Evolutionary conservation across 2,888 invertebrate species (phyloP).

Genomic region (Thera britannica): DNA sequence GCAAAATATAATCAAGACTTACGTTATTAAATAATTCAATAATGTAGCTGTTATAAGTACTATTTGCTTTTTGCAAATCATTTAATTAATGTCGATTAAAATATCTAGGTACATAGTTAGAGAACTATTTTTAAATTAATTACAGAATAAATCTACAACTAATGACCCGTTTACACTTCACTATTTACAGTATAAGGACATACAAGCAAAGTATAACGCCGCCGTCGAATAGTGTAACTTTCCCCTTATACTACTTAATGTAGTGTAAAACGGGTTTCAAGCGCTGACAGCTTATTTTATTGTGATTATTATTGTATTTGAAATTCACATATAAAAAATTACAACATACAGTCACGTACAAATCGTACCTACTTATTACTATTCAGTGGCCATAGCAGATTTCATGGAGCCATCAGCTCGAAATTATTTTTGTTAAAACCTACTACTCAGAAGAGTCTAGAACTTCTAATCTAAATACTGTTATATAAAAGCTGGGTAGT

Average conservation of each 20-base stretch:
- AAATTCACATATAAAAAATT: not conserved
- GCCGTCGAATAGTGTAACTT: too few relatives aligned
- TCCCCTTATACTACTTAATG: not conserved
- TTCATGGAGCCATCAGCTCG: too few relatives aligned
- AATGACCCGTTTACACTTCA: not conserved
- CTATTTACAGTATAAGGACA: not conserved
- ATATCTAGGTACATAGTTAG: not conserved
- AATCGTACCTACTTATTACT: not conserved
- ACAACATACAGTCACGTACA: not conserved
- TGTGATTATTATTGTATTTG: not conserved
- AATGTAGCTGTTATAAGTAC: not conserved
- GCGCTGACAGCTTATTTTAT: not conserved
- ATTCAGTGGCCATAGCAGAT: not conserved
- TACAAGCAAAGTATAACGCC: too few relatives aligned
- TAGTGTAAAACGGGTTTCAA: not conserved
- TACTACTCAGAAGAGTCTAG: not conserved
- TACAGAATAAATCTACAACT: constrained; percentile 2
- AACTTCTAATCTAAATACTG: too few relatives aligned
- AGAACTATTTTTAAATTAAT: not conserved
- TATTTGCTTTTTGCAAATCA: not conserved
- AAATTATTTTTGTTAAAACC: not conserved
- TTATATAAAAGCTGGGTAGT: not conserved
- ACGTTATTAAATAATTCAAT: not conserved
- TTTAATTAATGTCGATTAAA: not conserved
- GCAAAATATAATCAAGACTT: constrained; percentile 17